Percentiles rank a stretch among this genome's conserved stretches.
Evolutionary conservation across 2,113 vertebrate genomes (phyloP).

Genomic region (Hirundichthys speculiger): DNA sequence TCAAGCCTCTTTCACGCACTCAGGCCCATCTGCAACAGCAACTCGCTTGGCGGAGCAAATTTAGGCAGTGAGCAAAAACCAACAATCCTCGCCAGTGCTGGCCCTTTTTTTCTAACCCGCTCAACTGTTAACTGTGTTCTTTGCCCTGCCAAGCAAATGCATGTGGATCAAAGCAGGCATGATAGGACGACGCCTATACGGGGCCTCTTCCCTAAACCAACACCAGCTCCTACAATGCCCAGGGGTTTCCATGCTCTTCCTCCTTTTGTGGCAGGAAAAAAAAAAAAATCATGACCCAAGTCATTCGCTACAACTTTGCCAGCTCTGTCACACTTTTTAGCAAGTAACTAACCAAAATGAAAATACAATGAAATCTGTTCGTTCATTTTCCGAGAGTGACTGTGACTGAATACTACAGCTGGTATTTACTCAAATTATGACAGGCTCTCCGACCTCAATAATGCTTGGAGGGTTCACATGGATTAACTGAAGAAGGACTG

Average conservation of each 20-base stretch:
- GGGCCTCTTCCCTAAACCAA: constrained; percentile 79
- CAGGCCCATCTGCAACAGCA: constrained; percentile 70
- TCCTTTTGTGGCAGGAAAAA: constrained; percentile 61
- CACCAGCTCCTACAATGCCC: constrained; percentile 70
- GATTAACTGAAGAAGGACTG: too few species aligned
- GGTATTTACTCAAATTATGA: too few species aligned
- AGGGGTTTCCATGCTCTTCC: constrained; percentile 72
- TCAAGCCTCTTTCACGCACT: constrained; percentile 3
- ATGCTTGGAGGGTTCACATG: too few species aligned
- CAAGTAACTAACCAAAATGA: too few species aligned
- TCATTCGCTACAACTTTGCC: constrained; percentile 45
- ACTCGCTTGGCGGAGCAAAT: constrained; percentile 78
- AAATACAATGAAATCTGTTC: too few species aligned
- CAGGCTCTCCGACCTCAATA: too few species aligned
- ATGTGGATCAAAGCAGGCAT: constrained; percentile 77
- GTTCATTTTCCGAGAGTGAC: too few species aligned
- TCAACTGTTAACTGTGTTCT: constrained; percentile 85
- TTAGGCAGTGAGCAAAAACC: constrained; percentile 81
- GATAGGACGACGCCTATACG: constrained; percentile 70
- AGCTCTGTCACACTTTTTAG: constrained; percentile 22
- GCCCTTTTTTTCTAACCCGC: constrained; percentile 82
- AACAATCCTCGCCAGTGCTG: constrained; percentile 77
- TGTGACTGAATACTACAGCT: too few species aligned
- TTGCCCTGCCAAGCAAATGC: constrained; percentile 83
- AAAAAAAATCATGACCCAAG: constrained; percentile 67